Percentiles rank a stretch among this genome's conserved stretches.
phyloP scores from a whole-genome alignment of 2,888 invertebrate species.

The Andricus quercusramuli region DNA sequence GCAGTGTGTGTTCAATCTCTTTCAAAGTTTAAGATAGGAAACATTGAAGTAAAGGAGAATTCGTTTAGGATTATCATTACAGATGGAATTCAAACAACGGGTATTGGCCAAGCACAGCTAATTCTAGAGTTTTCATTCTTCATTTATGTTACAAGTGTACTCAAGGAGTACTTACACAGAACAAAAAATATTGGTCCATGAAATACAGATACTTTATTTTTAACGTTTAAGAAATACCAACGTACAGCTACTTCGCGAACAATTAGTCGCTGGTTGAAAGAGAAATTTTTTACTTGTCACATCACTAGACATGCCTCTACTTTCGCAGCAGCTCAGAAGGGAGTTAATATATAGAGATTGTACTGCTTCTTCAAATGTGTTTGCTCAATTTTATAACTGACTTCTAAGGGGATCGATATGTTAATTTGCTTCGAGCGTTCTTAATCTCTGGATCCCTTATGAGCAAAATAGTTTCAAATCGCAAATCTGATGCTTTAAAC shows the following conservation, averaged over 20 bases:
- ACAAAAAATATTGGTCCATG: neutral
- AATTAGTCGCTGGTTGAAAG: constrained; percentile 10
- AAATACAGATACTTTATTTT: neutral
- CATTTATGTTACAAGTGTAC: constrained; percentile 25
- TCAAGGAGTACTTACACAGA: constrained; percentile 13
- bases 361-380: neutral
- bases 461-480: neutral
- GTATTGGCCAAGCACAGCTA: constrained; percentile 32
- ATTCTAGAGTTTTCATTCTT: constrained; percentile 45
- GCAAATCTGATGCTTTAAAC: too few species aligned
- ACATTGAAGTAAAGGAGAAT: neutral
- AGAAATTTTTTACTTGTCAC: neutral
- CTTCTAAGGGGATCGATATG: neutral
- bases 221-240: constrained; percentile 42
- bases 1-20: constrained; percentile 5
- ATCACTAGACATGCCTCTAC: neutral
- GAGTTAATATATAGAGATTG: neutral
- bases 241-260: constrained; percentile 3
- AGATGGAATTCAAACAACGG: constrained; percentile 43
- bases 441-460: too few species aligned
- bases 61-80: neutral
- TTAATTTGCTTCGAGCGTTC: neutral
- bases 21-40: neutral
- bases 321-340: neutral
- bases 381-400: too few species aligned